Conservation (phyloP, 2,797 vertebrate genomes). For the Peromyscus nudipes region DNA sequence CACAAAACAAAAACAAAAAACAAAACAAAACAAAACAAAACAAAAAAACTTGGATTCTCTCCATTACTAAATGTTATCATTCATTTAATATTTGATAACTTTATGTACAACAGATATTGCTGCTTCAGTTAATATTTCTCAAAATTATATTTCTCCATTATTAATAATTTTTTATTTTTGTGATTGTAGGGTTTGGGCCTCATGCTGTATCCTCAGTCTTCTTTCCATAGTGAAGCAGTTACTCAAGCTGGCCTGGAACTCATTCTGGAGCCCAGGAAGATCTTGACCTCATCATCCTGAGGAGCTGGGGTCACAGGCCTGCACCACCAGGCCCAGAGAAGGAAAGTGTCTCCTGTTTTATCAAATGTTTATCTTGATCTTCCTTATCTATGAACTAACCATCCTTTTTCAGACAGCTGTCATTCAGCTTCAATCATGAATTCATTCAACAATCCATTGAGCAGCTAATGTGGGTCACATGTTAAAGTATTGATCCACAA, state of each 20-base stretch:
- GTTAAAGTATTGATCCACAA: not conserved
- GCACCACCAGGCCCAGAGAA: not conserved
- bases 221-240: not conserved
- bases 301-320: not conserved
- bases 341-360: not conserved
- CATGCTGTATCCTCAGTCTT: not conserved
- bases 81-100: conserved; percentile 14
- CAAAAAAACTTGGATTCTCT: not conserved
- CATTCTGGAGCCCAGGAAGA: not conserved
- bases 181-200: not conserved
- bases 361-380: not conserved
- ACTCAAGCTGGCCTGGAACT: not conserved
- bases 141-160: not conserved
- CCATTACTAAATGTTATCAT: not conserved
- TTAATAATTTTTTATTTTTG: not conserved
- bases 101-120: not conserved
- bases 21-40: not conserved
- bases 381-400: not conserved
- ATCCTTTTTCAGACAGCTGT: not conserved
- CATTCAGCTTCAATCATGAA: not conserved
- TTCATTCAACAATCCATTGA: not conserved
- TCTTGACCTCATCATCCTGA: not conserved
- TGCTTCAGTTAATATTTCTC: conserved; percentile 25
- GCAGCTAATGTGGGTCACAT: not conserved
- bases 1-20: not conserved